Base-by-base conservation (phyloP, 2,888 invertebrate genomes). In the Zeuzera pyrina region DNA sequence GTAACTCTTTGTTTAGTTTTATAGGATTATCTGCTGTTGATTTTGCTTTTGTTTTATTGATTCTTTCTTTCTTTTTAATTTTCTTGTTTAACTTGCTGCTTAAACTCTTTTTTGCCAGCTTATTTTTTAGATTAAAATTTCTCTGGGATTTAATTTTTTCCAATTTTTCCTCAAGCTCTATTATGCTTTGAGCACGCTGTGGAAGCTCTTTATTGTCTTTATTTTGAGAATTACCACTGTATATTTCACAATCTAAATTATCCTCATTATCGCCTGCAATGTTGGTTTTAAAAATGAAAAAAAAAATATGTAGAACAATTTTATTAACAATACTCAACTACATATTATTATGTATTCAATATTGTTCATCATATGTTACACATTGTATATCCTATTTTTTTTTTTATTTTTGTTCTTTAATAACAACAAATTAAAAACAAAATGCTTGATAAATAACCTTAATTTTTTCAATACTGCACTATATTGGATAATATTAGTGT, bases 31-130 rank as follows among this genome's bases (percentile, higher is more conserved):
- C 62, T 27, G 40, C 48, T 12, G 39, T 39, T 36, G 45, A 61
- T 52, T 60, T 83, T 45, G 49, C 62, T 50, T 45, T 72, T 6
- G 49, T 63, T 39, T 68, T 59, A 42, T 66, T 54, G 10, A 45
- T 60, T 44, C 87, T 70, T 47, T 89, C 87, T 42, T 85, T 85
- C 47, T 84, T 86, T 49, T 88, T 89, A 1, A 83, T 76, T 55
- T 89, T 89, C 49, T 90, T 91, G 45, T 87, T 89, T 33, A 91
- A 62, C 59, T 87, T 86, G 51, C 87, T 90, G 45, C 86, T 88
- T 22, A 91, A 63, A 42, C 85, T 87, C 53, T 90, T 91, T 51
- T 89, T 91, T 1, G 85, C 64, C 30, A 90, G 58, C 67, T 88
- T 90, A 35, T 86, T 88, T 64, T 89, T 90, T 29, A 90, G 85